These are phyloP conservation scores for Alca torda DNA, from an alignment of 2,797 vertebrate species.

Conservation along the genomic window DNA sequence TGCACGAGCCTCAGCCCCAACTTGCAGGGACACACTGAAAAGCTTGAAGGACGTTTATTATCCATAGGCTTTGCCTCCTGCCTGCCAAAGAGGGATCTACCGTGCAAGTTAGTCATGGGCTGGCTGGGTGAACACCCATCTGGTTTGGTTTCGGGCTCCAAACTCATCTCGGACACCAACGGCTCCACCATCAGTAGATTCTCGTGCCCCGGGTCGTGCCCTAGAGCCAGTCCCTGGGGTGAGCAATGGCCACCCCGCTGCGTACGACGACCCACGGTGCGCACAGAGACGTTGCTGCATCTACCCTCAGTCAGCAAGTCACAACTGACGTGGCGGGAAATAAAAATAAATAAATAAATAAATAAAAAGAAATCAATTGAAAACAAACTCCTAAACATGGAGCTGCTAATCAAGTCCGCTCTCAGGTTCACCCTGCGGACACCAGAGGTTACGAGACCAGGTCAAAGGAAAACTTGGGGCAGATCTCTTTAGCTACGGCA, in stretches of 20 bases:
- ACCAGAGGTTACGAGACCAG: fast-evolving
- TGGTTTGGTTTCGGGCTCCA: not conserved
- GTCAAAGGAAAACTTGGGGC: not conserved
- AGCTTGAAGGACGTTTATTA: not conserved
- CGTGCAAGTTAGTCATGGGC: not conserved
- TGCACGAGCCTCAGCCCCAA: not conserved
- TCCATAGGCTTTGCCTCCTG: not conserved
- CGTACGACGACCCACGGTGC: fast-evolving
- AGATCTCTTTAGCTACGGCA: not conserved
- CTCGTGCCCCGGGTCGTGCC: not conserved
- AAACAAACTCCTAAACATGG: not conserved
- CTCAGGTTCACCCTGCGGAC: not conserved
- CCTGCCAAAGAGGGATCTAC: not conserved
- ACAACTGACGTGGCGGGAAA: not conserved
- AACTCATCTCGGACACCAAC: not conserved
- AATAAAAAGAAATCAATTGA: not conserved
- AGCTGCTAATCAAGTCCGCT: not conserved
- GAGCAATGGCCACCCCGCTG: not conserved
- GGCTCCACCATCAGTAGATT: not conserved
- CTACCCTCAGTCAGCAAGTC: not conserved
- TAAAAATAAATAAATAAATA: no score
- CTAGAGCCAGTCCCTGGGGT: not conserved
- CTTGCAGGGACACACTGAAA: not conserved
- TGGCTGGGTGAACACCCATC: not conserved
- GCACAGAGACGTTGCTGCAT: not conserved